Conservation (phyloP, 2,888 invertebrate species). For the Acleris emargana region DNA sequence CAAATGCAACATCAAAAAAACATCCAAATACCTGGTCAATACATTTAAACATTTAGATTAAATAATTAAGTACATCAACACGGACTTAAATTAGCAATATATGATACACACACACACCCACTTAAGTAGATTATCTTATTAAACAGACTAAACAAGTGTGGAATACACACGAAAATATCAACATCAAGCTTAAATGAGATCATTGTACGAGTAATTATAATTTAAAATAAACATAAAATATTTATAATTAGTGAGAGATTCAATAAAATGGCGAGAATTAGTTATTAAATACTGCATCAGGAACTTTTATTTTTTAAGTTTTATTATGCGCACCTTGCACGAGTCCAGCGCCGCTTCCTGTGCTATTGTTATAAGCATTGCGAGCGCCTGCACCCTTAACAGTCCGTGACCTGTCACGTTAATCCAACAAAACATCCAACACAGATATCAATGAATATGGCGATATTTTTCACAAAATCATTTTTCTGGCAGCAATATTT, state of each 20-base stretch:
- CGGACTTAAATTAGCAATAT: neutral
- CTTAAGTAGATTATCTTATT: conserved; percentile 30
- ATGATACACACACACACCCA: conserved; percentile 31
- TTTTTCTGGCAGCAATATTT: too few relatives aligned
- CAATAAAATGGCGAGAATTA: conserved; percentile 61
- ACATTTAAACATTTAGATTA: too few relatives aligned
- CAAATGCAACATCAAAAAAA: too few relatives aligned
- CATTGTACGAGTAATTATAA: conserved; percentile 34
- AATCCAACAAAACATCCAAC: too few relatives aligned
- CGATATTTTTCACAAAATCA: too few relatives aligned
- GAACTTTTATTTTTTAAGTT: conserved; percentile 58
- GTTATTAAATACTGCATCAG: conserved; percentile 64
- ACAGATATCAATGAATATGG: too few relatives aligned
- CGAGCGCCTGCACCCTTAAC: neutral
- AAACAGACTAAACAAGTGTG: conserved; percentile 28
- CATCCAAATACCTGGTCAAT: too few relatives aligned
- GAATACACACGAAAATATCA: conserved; percentile 8
- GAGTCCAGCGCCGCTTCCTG: neutral
- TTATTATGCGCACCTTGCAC: conserved; percentile 18
- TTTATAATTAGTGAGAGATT: conserved; percentile 57
- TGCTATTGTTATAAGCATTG: neutral
- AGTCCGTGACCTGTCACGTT: neutral
- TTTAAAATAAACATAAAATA: conserved; percentile 42
- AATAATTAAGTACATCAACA: neutral
- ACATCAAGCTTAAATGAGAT: conserved; percentile 46